These are phyloP conservation scores for Myripristis murdjan DNA, from an alignment of 2,797 vertebrate genomes.

Conservation along the genomic window DNA sequence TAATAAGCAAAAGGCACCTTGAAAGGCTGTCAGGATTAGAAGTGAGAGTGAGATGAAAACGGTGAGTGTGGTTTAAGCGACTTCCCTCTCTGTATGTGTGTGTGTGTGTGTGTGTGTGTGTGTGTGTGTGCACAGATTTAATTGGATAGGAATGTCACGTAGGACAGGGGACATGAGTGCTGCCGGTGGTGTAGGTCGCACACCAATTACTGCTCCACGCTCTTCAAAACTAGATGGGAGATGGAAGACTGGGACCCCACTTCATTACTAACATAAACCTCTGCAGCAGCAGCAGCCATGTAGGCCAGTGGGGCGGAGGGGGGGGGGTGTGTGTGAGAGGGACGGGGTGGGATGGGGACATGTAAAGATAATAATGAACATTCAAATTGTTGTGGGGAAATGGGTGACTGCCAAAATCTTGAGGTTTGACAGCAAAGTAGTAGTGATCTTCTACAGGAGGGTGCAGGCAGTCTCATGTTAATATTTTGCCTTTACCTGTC, in stretches of 20 bases:
- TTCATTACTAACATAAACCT: slow-evolving; percentile 78
- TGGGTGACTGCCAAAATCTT: neutral
- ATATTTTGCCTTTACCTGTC: no score
- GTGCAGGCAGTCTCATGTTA: neutral
- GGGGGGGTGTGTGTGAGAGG: neutral
- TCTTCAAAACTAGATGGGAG: slow-evolving; percentile 72
- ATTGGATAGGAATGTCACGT: slow-evolving; percentile 85
- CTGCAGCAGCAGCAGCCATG: slow-evolving; percentile 63
- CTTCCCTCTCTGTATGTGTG: no score
- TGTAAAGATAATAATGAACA: slow-evolving; percentile 46
- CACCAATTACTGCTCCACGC: slow-evolving; percentile 82
- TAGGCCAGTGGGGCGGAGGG: slow-evolving; percentile 41
- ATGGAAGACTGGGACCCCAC: slow-evolving; percentile 72
- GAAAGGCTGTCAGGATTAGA: slow-evolving; percentile 64
- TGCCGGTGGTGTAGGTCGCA: slow-evolving; percentile 80
- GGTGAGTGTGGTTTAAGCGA: slow-evolving; percentile 25
- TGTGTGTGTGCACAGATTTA: slow-evolving; percentile 62
- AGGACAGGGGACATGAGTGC: slow-evolving; percentile 82
- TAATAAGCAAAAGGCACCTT: slow-evolving; percentile 79
- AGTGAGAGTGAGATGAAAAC: slow-evolving; percentile 48
- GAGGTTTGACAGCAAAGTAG: slow-evolving; percentile 7
- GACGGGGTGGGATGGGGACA: neutral
- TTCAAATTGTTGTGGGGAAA: slow-evolving; percentile 19
- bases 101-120: slow-evolving; percentile 41
- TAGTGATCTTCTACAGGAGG: neutral